phyloP scores from a whole-genome alignment of 92 coral and sea anemone genomes.

The Zoanthus sociatus region DNA sequence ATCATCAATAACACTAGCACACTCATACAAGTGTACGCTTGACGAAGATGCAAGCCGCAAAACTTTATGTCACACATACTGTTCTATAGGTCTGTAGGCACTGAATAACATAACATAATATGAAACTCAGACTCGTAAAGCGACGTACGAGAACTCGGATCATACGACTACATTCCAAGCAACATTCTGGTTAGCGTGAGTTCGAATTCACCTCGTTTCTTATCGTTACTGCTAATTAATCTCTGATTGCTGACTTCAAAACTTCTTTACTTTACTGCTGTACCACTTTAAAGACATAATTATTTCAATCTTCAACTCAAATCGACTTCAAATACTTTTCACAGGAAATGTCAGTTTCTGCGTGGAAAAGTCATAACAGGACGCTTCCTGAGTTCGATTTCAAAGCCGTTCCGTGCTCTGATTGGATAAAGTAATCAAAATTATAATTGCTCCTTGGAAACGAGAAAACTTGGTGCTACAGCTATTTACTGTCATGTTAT shows the following conservation, averaged over 20 bases:
- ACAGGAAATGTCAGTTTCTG: slow-evolving; percentile 32
- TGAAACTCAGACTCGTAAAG: too few relatives aligned
- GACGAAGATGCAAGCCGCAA: background rate
- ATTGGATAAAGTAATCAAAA: slow-evolving; percentile 15
- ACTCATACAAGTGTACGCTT: slow-evolving; percentile 24
- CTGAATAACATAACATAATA: background rate
- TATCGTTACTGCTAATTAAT: background rate
- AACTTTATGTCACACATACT: slow-evolving; percentile 13
- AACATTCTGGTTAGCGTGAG: background rate
- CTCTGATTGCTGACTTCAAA: background rate
- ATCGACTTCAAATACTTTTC: background rate
- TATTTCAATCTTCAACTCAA: background rate
- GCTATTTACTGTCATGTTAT: slow-evolving; percentile 20
- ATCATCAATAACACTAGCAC: slow-evolving; percentile 54
- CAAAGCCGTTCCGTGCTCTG: slow-evolving; percentile 14
- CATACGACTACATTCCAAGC: slow-evolving; percentile 13
- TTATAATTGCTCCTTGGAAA: slow-evolving; percentile 18
- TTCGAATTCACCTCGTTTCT: background rate
- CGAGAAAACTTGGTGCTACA: background rate
- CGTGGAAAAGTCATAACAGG: slow-evolving; percentile 19
- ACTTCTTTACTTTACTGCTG: background rate
- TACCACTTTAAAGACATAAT: background rate
- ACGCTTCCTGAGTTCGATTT: slow-evolving; percentile 27
- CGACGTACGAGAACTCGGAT: background rate
- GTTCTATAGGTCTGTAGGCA: background rate